These are phyloP conservation scores for Oryctolagus cuniculus DNA, from an alignment of 2,113 vertebrate genomes.

Conservation along the genomic window mOryCun1.1 NC_091436.1:9999001-9999500, in stretches of 20 bases:
- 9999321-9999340: fast-evolving
- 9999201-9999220: neutral
- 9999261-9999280: neutral
- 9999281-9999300: too few species aligned
- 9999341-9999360: too few species aligned
- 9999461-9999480: neutral
- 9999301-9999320: neutral
- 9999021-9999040: neutral
- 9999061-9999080: neutral
- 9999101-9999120: neutral
- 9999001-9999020: neutral
- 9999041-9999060: too few species aligned
- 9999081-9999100: neutral
- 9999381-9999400: too few species aligned
- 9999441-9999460: too few species aligned
- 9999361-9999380: too few species aligned
- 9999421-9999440: neutral
- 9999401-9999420: too few species aligned
- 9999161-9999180: neutral
- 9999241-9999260: neutral
- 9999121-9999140: fast-evolving
- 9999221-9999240: too few species aligned
- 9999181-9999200: neutral
- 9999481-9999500: neutral
- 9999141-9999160: neutral